Evolutionary conservation across 2,797 vertebrate species (phyloP), one percentile per base, ranked within the genome.

Genomic region (Lepus oiostolus): DNA sequence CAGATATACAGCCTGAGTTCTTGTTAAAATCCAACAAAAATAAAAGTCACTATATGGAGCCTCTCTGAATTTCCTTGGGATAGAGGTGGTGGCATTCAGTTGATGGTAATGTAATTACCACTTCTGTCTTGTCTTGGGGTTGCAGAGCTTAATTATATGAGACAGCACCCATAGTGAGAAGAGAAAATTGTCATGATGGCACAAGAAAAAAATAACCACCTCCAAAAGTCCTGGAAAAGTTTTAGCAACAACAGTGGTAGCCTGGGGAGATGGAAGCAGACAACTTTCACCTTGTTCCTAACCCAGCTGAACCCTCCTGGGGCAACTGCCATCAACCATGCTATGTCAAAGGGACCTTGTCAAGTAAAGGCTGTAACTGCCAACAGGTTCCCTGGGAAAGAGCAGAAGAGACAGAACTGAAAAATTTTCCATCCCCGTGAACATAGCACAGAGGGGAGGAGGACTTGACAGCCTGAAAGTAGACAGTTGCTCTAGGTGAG

Each of bases 221-320:
- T 60, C 28, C 32, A 35, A 93, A 95, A 88, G 95, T 93, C 85
- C 62, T 62, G 32, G 86, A 75, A 71, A 95, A 95, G 88, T 97
- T 96, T 94, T 65, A 93, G 87, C 83, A 93, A 75, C 72, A 88
- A 91, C 91, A 93, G n/a, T 85, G 63, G 82, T 72, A 94, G 91
- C 62, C 75, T 63, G 54, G 26, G n/a, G 80, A 88, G 42, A 91
- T 26, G 1, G 26, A 89, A 89, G 91, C n/a, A 82, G 58, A 58
- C 52, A 80, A 93, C 74, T 72, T 80, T 93, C 42, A 42, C 30
- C 38, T 6, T 50, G 58, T 82, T 91, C 65, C 91, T 32, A 32
- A 93, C 90, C 86, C 30, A n/a, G 88, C 42, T 11, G 76, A 87
- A 68, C 10, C 42, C 75, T 95, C 83, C 28, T 22, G 71, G 75